Percentiles rank a stretch among this genome's conserved stretches.
phyloP scores from a whole-genome alignment of 2,797 vertebrate genomes.

The Cygnus olor region DNA sequence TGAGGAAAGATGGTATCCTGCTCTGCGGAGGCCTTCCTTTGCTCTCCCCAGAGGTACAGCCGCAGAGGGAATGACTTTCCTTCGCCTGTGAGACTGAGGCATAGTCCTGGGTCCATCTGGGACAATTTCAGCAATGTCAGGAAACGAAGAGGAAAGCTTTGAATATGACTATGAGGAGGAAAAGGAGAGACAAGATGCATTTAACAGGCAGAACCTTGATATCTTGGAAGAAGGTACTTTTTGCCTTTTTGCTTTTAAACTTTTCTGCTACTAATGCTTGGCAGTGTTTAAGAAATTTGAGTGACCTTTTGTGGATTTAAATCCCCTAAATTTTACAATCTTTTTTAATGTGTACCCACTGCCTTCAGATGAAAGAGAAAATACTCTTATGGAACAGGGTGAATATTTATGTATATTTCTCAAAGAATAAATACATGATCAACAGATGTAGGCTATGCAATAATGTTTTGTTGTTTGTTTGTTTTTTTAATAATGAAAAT shows the following conservation, averaged over 20 bases:
- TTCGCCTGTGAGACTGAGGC: conserved; percentile 8
- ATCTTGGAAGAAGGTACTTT: conserved; percentile 84
- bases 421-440: background rate
- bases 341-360: background rate
- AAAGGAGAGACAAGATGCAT: background rate
- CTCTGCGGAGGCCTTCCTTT: conserved; percentile 37
- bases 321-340: background rate
- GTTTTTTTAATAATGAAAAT: background rate
- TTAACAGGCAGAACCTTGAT: conserved; percentile 58
- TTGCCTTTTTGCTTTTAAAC: background rate
- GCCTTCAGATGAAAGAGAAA: background rate
- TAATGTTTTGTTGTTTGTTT: background rate
- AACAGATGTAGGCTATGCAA: background rate
- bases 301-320: background rate
- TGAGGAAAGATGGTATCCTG: conserved; percentile 60
- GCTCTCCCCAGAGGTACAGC: conserved; percentile 18
- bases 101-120: background rate
- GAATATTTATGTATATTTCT: background rate
- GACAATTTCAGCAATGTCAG: conserved; percentile 77
- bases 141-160: conserved; percentile 79
- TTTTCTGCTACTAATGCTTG: background rate
- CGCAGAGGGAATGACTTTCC: conserved; percentile 17
- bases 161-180: conserved; percentile 76
- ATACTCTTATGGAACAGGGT: background rate
- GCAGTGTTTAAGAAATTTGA: background rate